Conservation (phyloP, 2,797 vertebrate species). For the Poliocrania exsul region DNA sequence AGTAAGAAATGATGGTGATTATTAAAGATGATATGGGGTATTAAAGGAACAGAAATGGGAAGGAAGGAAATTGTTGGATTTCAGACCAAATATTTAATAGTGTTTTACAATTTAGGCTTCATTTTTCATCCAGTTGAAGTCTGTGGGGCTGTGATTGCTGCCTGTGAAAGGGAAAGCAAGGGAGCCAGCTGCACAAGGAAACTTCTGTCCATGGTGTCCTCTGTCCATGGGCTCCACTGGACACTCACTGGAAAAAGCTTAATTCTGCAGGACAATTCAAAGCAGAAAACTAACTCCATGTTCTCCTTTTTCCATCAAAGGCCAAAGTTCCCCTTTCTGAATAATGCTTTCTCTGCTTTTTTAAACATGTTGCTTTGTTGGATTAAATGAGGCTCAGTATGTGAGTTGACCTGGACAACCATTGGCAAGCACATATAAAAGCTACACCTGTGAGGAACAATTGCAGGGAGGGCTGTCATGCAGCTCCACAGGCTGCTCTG, state of each 20-base stretch:
- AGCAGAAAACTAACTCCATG: not conserved
- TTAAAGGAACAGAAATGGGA: not conserved
- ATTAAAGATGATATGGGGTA: not conserved
- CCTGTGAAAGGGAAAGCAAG: not conserved
- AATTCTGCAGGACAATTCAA: not conserved
- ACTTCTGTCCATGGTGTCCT: accelerated
- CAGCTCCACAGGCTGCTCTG: not conserved
- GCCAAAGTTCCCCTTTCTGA: not conserved
- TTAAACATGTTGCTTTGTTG: not conserved
- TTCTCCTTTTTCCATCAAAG: not conserved
- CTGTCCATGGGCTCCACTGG: not conserved
- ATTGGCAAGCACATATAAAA: not conserved
- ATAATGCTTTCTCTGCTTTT: not conserved
- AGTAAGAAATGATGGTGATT: not conserved
- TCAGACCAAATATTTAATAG: not conserved
- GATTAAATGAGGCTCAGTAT: not conserved
- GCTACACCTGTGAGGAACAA: not conserved
- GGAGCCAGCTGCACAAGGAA: not conserved
- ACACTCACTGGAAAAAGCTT: not conserved
- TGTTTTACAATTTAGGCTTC: not conserved
- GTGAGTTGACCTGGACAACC: not conserved
- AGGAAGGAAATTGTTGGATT: not conserved
- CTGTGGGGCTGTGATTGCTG: not conserved
- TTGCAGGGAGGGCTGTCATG: not conserved
- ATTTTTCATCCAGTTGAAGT: not conserved